Evolutionary conservation across 2,113 vertebrate genomes (phyloP), one percentile per base, ranked within the genome.

Genomic region (Sinocyclocheilus anophthalmus): DNA sequence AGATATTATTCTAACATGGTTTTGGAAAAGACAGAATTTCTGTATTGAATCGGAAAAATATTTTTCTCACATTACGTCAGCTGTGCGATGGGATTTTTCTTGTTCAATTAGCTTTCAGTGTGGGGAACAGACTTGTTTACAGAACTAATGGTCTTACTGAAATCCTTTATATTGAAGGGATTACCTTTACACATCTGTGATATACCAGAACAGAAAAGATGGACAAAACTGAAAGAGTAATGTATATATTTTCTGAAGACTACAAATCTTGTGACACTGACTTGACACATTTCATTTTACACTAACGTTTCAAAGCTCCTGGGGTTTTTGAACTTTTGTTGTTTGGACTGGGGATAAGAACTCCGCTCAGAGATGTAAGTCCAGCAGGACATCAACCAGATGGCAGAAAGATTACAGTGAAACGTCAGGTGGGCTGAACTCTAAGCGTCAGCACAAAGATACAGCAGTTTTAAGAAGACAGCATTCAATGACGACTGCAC

Each of bases 61-160:
- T 12, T n/a, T 11, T 73, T 42, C 20, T n/a, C 37, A 73, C 39
- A 73, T 42, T n/a, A 39, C 7, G 1, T 53, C 42, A 26, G 2
- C 13, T 50, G 42, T 50, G 9, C 9, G n/a, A 16, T 55, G 5
- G 70, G 22, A 45, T 77, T 20, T 53, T 42, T 48, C 26, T 55
- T 50, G 18, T 30, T 53, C 30, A 42, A n/a, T 65, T 61, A 24
- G 20, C 12, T 5, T 65, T 33, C 24, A 33, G 13, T 39, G 16
- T 42, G 59, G 11, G 22, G 76, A 13, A 45, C 83, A 81, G 65
- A 12, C 87, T 88, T 84, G 73, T 84, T 81, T 72, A 84, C 84
- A 89, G 86, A 73, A 72, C 50, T 92, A 93, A 93, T 91, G 88
- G 87, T 93, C 91, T 94, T 94, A 93, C 85, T 88, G 89, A 93